Conservation (phyloP, 1,140 invertebrate genomes). For the Papilio aristodemus region DNA sequence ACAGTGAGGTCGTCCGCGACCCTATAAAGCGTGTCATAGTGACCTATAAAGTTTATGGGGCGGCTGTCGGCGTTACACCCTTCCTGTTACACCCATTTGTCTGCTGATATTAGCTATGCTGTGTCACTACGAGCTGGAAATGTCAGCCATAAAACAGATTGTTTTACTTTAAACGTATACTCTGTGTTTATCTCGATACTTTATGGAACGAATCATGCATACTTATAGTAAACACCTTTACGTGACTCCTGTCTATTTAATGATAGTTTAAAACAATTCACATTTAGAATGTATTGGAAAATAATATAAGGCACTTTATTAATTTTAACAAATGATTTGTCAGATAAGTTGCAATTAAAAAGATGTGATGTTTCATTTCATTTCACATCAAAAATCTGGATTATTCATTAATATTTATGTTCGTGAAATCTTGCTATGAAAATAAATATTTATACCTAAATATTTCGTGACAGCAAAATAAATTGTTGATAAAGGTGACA, state of each 20-base stretch:
- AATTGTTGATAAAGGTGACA: slow-evolving; percentile 35
- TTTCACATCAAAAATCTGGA: too few species aligned
- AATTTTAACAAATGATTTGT: too few species aligned
- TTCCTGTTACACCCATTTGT: slow-evolving; percentile 60
- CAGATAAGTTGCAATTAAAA: too few species aligned
- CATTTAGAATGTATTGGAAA: too few species aligned
- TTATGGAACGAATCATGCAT: too few species aligned
- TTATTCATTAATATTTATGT: too few species aligned
- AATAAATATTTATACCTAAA: neutral
- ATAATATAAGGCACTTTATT: too few species aligned
- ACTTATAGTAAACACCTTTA: too few species aligned
- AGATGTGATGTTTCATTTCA: too few species aligned
- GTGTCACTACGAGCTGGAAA: slow-evolving; percentile 34
- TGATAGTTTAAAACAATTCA: too few species aligned
- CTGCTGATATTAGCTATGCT: slow-evolving; percentile 22
- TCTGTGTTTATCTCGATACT: neutral
- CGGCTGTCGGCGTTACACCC: slow-evolving; percentile 53
- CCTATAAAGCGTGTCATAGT: slow-evolving; percentile 51
- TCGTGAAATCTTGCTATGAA: too few species aligned
- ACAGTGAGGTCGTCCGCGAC: slow-evolving; percentile 39
- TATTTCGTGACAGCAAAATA: neutral
- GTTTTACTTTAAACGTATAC: neutral
- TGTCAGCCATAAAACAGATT: slow-evolving; percentile 5
- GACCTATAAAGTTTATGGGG: slow-evolving; percentile 70
- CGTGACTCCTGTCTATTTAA: too few species aligned